Conservation (phyloP, 2,113 vertebrate species). For the Dipodomys stephensi region DNA sequence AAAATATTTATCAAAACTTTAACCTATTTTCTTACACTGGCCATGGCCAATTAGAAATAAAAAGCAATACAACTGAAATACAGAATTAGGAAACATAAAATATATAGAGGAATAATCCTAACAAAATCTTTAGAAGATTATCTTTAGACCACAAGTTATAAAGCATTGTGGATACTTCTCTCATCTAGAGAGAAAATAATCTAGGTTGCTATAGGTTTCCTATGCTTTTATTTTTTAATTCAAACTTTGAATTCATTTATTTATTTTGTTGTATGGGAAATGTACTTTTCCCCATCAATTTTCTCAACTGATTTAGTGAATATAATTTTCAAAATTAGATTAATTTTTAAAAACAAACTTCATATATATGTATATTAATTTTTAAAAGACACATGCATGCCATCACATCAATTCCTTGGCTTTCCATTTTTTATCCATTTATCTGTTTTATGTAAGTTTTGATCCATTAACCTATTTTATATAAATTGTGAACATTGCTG, state of each 20-base stretch:
- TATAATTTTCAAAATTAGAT: too few relatives aligned
- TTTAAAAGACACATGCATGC: background rate
- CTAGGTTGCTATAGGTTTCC: background rate
- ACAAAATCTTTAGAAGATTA: too few relatives aligned
- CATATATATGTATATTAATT: background rate
- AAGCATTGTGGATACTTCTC: background rate
- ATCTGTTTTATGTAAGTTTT: background rate
- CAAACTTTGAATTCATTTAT: slow-evolving; percentile 27
- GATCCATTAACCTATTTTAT: background rate
- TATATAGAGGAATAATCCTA: too few relatives aligned
- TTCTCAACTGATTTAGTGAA: slow-evolving; percentile 23
- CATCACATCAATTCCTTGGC: background rate
- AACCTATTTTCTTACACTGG: too few relatives aligned
- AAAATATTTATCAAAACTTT: too few relatives aligned
- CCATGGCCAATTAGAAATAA: too few relatives aligned
- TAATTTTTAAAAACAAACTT: too few relatives aligned
- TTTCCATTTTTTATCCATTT: background rate
- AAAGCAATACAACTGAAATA: too few relatives aligned
- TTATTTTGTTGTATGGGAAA: slow-evolving; percentile 21
- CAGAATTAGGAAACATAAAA: too few relatives aligned
- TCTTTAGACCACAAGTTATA: too few relatives aligned
- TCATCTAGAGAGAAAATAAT: background rate
- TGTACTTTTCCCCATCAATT: background rate
- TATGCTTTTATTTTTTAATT: background rate
- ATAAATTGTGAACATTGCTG: background rate